phyloP scores from a whole-genome alignment of 2,797 vertebrate genomes.

The Peromyscus attwateri region DNA sequence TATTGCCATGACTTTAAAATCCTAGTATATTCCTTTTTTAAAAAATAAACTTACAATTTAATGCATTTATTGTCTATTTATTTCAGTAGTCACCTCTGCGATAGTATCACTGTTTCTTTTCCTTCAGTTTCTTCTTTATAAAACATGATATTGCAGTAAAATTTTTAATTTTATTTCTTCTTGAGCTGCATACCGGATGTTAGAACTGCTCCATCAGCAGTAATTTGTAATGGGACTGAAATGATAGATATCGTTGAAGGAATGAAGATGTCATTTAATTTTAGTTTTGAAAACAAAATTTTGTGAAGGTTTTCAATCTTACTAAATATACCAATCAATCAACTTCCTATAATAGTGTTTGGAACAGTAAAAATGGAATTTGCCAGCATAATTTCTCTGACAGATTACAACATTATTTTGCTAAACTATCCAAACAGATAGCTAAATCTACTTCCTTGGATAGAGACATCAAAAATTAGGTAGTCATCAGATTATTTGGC shows the following conservation, averaged over 20 bases:
- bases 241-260: background rate
- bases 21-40: background rate
- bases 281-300: background rate
- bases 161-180: background rate
- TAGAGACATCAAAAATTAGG: slow-evolving; percentile 63
- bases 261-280: background rate
- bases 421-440: background rate
- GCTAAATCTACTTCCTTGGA: slow-evolving; percentile 1
- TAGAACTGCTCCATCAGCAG: background rate
- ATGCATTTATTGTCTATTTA: background rate
- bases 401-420: background rate
- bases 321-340: background rate
- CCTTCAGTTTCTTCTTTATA: background rate
- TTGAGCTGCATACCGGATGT: background rate
- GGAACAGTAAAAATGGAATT: background rate
- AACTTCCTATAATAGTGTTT: background rate
- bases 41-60: background rate
- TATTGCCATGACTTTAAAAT: background rate
- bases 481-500: slow-evolving; percentile 54
- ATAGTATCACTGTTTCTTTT: background rate
- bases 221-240: background rate
- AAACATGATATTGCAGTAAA: background rate
- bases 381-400: background rate
- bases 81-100: background rate
- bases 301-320: background rate